These are phyloP conservation scores for Formicarius rufipectus DNA, from an alignment of 2,113 vertebrate genomes.

Conservation along the genomic window DNA sequence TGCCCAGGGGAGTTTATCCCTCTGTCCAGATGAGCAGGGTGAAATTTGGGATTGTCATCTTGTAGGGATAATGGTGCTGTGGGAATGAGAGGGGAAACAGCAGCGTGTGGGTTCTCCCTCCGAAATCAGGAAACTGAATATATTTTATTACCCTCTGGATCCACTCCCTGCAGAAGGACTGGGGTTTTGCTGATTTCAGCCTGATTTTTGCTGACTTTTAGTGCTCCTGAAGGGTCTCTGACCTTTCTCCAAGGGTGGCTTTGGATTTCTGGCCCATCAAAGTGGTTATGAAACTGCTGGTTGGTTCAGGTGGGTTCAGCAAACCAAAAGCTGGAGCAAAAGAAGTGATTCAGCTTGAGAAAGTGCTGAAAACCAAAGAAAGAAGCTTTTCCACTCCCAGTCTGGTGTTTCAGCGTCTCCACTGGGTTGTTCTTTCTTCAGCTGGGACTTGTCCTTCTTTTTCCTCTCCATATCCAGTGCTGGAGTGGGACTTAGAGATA, in stretches of 20 bases:
- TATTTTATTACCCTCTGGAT: background rate
- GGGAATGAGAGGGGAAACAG: background rate
- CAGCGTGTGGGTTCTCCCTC: background rate
- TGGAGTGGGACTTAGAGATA: background rate
- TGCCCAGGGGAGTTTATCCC: background rate
- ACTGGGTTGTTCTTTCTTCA: background rate
- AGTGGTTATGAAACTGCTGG: background rate
- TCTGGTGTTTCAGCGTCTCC: background rate
- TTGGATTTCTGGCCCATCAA: background rate
- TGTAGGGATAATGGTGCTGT: background rate
- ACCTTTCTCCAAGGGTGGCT: background rate
- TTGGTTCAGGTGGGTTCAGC: background rate
- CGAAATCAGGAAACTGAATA: background rate
- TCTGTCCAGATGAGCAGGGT: background rate
- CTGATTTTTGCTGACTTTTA: background rate
- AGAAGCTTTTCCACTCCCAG: background rate
- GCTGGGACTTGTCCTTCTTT: background rate
- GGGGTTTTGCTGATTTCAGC: too few species aligned
- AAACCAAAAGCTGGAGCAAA: conserved; percentile 1
- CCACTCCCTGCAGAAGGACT: background rate
- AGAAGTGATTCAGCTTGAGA: background rate
- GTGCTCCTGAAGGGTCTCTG: background rate
- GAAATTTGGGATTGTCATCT: background rate
- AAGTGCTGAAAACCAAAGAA: background rate
- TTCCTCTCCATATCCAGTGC: background rate